These are phyloP conservation scores for Oncorhynchus gorbuscha DNA, from an alignment of 2,113 vertebrate species.

Conservation along the genomic window DNA sequence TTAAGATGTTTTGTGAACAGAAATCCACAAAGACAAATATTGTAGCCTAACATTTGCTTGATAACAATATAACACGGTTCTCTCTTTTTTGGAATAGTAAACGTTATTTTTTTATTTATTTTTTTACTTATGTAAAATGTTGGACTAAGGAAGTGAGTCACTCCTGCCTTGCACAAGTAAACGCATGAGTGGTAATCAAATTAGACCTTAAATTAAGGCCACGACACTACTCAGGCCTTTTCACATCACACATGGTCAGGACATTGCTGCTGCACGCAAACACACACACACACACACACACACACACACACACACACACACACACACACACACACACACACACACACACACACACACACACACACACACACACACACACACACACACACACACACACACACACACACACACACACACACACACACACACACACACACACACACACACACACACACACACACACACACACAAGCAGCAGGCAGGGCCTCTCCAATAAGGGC, in stretches of 20 bases:
- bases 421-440: no score
- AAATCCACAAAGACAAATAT: no score
- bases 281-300: not conserved
- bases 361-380: not conserved
- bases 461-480: no score
- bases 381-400: not conserved
- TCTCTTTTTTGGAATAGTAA: no score
- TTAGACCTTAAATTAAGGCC: constrained; percentile 11
- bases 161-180: not conserved
- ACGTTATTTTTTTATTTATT: no score
- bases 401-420: not conserved
- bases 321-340: not conserved
- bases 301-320: not conserved
- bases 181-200: constrained; percentile 10
- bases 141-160: not conserved
- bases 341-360: not conserved
- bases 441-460: not conserved
- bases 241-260: not conserved
- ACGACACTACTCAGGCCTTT: not conserved
- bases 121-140: no score
- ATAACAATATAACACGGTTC: no score
- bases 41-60: no score
- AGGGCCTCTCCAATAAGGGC: no score
- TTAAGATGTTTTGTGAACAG: not conserved
- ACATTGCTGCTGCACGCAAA: not conserved